phyloP scores from a whole-genome alignment of 2,797 vertebrate species.

The Bryconaethiops microstoma region DNA sequence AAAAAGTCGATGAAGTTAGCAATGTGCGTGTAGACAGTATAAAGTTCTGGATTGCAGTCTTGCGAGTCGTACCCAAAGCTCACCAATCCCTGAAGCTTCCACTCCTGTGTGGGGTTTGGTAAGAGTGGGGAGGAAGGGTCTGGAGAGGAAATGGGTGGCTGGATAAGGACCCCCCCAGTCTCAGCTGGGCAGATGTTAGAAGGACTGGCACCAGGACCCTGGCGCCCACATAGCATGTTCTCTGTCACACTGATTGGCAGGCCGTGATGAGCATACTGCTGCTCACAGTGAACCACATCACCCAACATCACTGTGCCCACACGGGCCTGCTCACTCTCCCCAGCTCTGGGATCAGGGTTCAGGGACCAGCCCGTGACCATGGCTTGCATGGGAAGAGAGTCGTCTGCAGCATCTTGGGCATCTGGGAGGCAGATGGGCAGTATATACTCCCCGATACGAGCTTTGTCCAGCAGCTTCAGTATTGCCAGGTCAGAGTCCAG shows the following conservation, averaged over 20 bases:
- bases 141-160: conserved; percentile 74
- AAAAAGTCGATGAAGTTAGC: conserved; percentile 95
- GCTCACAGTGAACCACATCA: conserved; percentile 90
- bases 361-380: conserved; percentile 92
- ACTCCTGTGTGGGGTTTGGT: conserved; percentile 59
- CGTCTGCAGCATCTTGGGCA: conserved; percentile 68
- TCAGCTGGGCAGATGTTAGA: conserved; percentile 94
- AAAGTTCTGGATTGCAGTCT: conserved; percentile 88
- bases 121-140: conserved; percentile 2
- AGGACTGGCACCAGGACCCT: conserved; percentile 74
- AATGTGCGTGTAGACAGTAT: conserved; percentile 90
- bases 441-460: conserved; percentile 86
- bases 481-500: conserved; percentile 92
- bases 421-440: conserved; percentile 89
- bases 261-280: conserved; percentile 88
- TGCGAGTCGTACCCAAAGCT: conserved; percentile 95
- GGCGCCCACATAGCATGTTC: conserved; percentile 93
- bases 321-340: conserved; percentile 78
- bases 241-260: conserved; percentile 91
- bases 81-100: conserved; percentile 93
- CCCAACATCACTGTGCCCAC: conserved; percentile 85
- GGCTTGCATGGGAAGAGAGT: conserved; percentile 57
- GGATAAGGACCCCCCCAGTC: conserved; percentile 89
- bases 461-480: conserved; percentile 93
- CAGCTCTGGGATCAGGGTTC: conserved; percentile 73